phyloP scores from a whole-genome alignment of 1,140 invertebrate genomes.

The Tigriopus japonicus region DNA sequence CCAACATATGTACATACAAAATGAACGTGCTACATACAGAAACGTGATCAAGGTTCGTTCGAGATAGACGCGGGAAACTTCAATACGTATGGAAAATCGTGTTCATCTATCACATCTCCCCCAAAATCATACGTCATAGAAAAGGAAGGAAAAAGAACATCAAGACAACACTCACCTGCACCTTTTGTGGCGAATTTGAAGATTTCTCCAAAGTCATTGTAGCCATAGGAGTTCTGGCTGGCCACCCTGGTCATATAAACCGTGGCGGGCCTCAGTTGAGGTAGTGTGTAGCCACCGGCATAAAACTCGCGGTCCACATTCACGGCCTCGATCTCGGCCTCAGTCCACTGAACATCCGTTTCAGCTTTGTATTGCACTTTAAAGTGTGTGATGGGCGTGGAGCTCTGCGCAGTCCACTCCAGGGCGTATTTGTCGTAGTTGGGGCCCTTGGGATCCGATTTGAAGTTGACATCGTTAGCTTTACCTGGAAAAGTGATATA shows the following conservation, averaged over 20 bases:
- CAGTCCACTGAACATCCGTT: not conserved
- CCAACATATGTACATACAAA: not conserved
- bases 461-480: not conserved
- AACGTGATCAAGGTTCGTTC: not conserved
- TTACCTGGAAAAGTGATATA: not conserved
- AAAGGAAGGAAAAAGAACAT: not conserved
- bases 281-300: not conserved
- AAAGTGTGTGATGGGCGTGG: constrained; percentile 3
- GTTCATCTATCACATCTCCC: not conserved
- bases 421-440: not conserved
- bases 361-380: constrained; percentile 4
- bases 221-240: constrained; percentile 4
- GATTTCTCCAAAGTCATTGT: constrained; percentile 3
- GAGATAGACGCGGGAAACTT: not conserved
- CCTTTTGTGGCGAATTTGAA: constrained; percentile 10
- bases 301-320: constrained; percentile 1
- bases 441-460: constrained; percentile 4
- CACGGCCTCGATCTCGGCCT: not conserved
- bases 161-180: not conserved
- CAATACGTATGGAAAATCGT: not conserved
- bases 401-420: not conserved
- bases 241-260: constrained; percentile 3
- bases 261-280: not conserved
- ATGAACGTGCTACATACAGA: not conserved
- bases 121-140: not conserved